phyloP scores from a whole-genome alignment of 2,797 vertebrate species.

The Thalassophryne amazonica region DNA sequence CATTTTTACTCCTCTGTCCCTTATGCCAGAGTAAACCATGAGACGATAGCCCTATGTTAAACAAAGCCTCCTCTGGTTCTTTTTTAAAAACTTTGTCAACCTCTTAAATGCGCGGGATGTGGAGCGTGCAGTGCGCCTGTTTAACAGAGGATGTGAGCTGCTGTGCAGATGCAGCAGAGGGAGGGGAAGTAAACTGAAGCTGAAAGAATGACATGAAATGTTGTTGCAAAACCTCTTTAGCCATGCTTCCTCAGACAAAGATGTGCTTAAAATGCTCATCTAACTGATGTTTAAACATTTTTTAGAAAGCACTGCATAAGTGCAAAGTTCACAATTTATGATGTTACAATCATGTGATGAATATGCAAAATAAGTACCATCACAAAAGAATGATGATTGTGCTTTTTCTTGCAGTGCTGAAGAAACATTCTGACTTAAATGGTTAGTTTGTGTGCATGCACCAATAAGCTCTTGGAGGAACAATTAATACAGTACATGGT shows the following conservation, averaged over 20 bases:
- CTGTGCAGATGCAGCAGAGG: background rate
- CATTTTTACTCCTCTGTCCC: constrained; percentile 30
- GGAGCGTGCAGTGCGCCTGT: background rate
- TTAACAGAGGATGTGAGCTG: constrained; percentile 1
- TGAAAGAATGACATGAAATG: background rate
- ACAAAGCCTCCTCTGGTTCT: background rate
- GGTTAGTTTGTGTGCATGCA: constrained; percentile 4
- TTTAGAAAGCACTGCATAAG: background rate
- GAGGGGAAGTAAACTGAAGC: too few species aligned
- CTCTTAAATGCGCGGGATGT: background rate
- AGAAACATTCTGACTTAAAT: constrained; percentile 2
- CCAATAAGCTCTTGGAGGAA: too few species aligned
- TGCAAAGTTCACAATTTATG: background rate
- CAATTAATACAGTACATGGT: too few species aligned
- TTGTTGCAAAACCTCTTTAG: too few species aligned
- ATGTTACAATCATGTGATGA: background rate
- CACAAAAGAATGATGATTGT: background rate
- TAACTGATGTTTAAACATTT: background rate
- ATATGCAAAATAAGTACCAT: constrained; percentile 9
- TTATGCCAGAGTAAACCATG: constrained; percentile 8
- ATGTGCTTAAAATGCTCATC: background rate
- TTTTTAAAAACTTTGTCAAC: constrained; percentile 1
- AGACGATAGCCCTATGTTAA: constrained; percentile 21
- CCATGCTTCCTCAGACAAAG: background rate
- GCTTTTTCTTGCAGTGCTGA: background rate